These are phyloP conservation scores for Pipistrellus pipistrellus DNA, from an alignment of 2,797 vertebrate genomes.

Conservation along the genomic window DNA sequence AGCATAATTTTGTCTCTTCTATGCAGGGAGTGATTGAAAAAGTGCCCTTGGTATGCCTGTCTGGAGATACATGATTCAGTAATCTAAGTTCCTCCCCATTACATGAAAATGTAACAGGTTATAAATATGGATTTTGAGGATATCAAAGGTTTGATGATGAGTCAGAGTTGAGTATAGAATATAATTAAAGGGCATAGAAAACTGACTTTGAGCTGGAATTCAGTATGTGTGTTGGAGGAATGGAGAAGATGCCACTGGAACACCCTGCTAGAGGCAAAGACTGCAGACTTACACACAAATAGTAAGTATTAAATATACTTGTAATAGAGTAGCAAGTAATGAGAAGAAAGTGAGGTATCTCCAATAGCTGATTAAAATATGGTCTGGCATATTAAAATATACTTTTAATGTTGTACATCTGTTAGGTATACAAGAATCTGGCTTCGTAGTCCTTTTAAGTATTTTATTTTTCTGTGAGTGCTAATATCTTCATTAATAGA, in stretches of 20 bases:
- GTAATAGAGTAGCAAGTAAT: not conserved
- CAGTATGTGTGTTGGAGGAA: not conserved
- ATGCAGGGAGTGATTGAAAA: not conserved
- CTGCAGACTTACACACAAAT: not conserved
- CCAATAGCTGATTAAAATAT: not conserved
- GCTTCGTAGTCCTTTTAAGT: constrained; percentile 41
- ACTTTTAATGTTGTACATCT: not conserved
- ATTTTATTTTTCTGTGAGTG: constrained; percentile 46
- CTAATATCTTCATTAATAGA: not conserved
- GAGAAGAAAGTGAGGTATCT: not conserved
- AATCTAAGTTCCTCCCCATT: not conserved
- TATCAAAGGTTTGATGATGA: constrained; percentile 34
- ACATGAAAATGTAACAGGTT: constrained; percentile 15
- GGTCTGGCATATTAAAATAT: not conserved
- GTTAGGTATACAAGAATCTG: constrained; percentile 9
- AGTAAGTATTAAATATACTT: not conserved
- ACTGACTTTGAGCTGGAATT: constrained; percentile 18
- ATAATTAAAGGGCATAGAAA: constrained; percentile 36
- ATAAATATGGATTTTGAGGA: constrained; percentile 45
- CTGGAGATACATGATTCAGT: not conserved
- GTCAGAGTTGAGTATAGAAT: constrained; percentile 56
- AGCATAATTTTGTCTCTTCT: not conserved
- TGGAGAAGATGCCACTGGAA: not conserved
- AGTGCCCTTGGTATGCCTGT: not conserved
- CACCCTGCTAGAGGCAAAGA: not conserved